Conservation (phyloP, 2,113 vertebrate species). For the Hoplias malabaricus region DNA sequence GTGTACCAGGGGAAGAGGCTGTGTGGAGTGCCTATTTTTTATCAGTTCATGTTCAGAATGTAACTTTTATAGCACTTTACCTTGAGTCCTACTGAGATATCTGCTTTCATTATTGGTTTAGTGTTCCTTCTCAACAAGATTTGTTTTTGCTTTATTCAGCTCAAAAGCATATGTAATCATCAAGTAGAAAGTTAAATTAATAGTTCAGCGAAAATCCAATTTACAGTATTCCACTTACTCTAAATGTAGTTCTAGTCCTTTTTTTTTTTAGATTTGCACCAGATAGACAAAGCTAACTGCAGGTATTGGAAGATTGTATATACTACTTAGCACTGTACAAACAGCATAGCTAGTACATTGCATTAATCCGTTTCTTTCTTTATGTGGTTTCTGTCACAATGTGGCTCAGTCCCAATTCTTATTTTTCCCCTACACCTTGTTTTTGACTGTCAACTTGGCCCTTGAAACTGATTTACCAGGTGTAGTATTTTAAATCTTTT, state of each 20-base stretch:
- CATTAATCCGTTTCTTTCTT: too few species aligned
- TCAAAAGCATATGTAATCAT: background rate
- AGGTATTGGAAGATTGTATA: background rate
- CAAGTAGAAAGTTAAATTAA: background rate
- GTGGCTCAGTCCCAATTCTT: too few species aligned
- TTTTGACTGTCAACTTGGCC: too few species aligned
- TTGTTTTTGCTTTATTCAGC: constrained; percentile 29
- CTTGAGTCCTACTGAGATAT: constrained; percentile 28
- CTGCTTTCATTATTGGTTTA: constrained; percentile 27
- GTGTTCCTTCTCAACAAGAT: constrained; percentile 18
- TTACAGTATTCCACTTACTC: background rate
- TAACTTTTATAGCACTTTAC: constrained; percentile 38
- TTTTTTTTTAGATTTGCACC: too few species aligned
- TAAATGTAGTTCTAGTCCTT: background rate
- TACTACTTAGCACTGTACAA: too few species aligned
- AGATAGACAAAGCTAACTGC: too few species aligned
- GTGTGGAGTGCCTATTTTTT: constrained; percentile 25
- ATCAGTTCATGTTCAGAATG: constrained; percentile 21
- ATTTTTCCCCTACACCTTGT: too few species aligned
- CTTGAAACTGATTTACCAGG: too few species aligned
- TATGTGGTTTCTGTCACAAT: too few species aligned
- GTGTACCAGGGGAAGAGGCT: background rate
- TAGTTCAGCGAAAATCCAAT: constrained; percentile 5
- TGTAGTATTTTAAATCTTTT: too few species aligned
- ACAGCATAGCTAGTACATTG: too few species aligned